Conservation (phyloP, 2,113 vertebrate genomes). For the Podiceps cristatus region DNA sequence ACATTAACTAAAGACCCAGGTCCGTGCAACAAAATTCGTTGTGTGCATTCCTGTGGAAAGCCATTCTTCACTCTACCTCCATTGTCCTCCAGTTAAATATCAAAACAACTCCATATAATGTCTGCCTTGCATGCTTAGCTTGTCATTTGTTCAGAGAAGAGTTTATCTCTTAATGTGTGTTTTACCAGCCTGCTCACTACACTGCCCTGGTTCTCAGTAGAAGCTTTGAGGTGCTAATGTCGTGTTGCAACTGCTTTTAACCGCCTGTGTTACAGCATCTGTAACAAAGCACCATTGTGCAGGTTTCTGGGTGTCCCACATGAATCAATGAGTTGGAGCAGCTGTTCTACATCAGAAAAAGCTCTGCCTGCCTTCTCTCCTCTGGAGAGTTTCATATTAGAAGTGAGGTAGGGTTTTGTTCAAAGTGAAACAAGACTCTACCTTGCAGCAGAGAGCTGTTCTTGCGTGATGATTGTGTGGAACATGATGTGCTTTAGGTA, state of each 20-base stretch:
- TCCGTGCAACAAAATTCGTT: not conserved
- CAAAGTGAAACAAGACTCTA: not conserved
- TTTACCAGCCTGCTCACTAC: not conserved
- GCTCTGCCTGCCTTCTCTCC: not conserved
- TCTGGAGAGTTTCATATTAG: not conserved
- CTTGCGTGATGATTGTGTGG: not conserved
- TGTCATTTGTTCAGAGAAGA: not conserved
- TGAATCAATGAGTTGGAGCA: not conserved
- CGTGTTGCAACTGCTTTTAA: not conserved
- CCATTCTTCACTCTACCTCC: not conserved
- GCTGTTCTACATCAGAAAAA: constrained; percentile 20
- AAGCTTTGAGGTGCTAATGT: constrained; percentile 14
- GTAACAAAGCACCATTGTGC: not conserved
- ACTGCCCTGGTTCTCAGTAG: not conserved
- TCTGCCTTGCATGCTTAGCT: not conserved
- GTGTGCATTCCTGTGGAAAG: not conserved
- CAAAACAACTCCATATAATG: not conserved
- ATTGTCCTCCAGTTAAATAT: not conserved
- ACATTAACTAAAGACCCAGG: not conserved
- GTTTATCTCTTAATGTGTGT: not conserved
- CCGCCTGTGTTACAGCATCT: not conserved
- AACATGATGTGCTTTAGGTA: not conserved
- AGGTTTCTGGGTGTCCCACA: not conserved
- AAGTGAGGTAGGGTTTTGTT: not conserved
- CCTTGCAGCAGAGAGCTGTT: not conserved